These are phyloP conservation scores for Callaeas wilsoni DNA, from an alignment of 2,113 vertebrate genomes.

Conservation along the genomic window DNA sequence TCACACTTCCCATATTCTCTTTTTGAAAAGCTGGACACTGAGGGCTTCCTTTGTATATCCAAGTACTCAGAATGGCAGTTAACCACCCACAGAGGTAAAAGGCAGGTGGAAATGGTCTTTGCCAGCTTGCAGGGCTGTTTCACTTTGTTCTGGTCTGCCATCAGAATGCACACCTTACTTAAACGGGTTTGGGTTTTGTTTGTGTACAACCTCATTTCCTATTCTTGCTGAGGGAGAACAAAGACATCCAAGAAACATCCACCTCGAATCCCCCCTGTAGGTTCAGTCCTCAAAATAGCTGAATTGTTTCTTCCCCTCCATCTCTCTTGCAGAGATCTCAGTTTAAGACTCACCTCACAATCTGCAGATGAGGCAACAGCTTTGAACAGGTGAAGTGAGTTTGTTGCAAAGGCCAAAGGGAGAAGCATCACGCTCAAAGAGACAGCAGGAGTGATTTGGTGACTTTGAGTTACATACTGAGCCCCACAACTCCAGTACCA, in stretches of 20 bases:
- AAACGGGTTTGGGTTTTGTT: not conserved
- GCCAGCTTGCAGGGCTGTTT: not conserved
- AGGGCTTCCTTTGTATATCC: not conserved
- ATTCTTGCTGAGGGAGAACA: not conserved
- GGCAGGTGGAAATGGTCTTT: not conserved
- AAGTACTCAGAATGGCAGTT: not conserved
- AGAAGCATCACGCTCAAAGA: not conserved
- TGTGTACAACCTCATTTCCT: not conserved
- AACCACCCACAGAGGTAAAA: not conserved
- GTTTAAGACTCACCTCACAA: not conserved
- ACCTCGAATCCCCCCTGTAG: not conserved
- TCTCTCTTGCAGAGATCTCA: not conserved
- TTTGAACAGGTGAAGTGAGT: not conserved
- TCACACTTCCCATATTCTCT: not conserved
- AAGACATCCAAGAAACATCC: not conserved
- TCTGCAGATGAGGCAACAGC: not conserved
- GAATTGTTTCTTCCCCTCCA: not conserved
- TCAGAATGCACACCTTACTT: not conserved
- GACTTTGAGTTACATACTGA: not conserved
- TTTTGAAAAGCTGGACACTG: not conserved
- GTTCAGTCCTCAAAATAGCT: not conserved
- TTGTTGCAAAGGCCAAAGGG: not conserved
- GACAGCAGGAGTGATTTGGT: not conserved
- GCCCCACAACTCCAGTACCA: not conserved
- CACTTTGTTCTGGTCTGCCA: not conserved